Percentiles rank a stretch among this genome's conserved stretches.
These are phyloP conservation scores for Drosophila takahashii DNA, from an alignment of 1,140 invertebrate genomes.

Conservation along the genomic window DNA sequence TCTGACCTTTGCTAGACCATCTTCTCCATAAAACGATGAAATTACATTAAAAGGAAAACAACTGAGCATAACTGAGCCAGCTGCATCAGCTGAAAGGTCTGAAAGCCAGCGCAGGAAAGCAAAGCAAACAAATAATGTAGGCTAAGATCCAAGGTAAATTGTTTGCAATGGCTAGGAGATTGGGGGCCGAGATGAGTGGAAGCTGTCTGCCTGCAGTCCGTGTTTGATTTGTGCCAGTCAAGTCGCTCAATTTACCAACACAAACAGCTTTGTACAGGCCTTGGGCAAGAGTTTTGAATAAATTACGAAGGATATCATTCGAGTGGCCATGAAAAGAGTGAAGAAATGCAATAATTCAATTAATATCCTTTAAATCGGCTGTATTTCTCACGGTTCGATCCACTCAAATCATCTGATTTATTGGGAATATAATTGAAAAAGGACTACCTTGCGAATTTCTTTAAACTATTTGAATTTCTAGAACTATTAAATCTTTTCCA, in stretches of 20 bases:
- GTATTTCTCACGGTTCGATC: constrained; percentile 7
- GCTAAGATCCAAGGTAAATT: constrained; percentile 50
- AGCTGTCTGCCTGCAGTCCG: constrained; percentile 12
- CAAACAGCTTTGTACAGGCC: constrained; percentile 2
- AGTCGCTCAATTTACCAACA: constrained; percentile 20
- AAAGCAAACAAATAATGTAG: constrained; percentile 54
- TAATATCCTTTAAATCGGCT: neutral
- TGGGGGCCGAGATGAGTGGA: neutral
- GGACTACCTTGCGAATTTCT: no score
- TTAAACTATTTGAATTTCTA: no score
- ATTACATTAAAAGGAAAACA: constrained; percentile 49
- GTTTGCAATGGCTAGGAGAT: constrained; percentile 14
- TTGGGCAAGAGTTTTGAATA: neutral
- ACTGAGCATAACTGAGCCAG: neutral
- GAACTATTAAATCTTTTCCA: no score
- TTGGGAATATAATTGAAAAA: neutral
- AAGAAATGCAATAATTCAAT: constrained; percentile 3
- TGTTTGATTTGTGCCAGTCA: constrained; percentile 34
- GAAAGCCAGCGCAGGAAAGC: constrained; percentile 40
- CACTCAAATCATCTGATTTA: neutral
- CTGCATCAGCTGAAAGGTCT: constrained; percentile 27
- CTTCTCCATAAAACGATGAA: constrained; percentile 39
- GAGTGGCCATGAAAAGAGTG: neutral
- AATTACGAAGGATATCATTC: neutral
- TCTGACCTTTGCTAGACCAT: constrained; percentile 13